Percentiles rank a stretch among this genome's conserved stretches.
These are phyloP conservation scores for Poecilobothrus nobilitatus DNA, from an alignment of 2,888 invertebrate genomes.

Conservation along the genomic window DNA sequence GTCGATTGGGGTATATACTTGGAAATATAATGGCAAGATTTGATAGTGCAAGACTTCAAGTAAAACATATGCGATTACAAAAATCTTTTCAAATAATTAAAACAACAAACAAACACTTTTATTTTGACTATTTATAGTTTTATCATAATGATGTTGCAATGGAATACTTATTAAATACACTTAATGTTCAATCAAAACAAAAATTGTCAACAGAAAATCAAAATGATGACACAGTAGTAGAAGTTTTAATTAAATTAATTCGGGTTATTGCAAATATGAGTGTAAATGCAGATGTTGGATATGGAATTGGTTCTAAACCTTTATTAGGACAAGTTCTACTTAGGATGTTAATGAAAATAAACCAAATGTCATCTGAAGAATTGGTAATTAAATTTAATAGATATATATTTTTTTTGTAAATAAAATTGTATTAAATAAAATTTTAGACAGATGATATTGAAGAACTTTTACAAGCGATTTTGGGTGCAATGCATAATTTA, in stretches of 20 bases:
- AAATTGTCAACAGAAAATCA: constrained; percentile 42
- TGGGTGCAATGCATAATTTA: constrained; percentile 77
- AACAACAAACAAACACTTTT: neutral
- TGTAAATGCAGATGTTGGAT: constrained; percentile 67
- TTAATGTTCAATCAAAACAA: constrained; percentile 48
- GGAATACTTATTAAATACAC: constrained; percentile 46
- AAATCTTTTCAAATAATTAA: constrained; percentile 6
- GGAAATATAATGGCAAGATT: constrained; percentile 77
- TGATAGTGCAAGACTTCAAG: constrained; percentile 58
- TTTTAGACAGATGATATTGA: constrained; percentile 48
- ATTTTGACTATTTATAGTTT: constrained; percentile 40
- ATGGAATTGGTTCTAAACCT: constrained; percentile 48
- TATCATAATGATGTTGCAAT: constrained; percentile 51
- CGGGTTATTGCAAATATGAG: constrained; percentile 80
- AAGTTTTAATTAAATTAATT: constrained; percentile 46
- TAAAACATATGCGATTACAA: constrained; percentile 29
- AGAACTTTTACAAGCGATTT: constrained; percentile 66
- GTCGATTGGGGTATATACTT: constrained; percentile 68
- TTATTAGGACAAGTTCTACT: constrained; percentile 43
- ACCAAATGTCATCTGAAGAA: constrained; percentile 8
- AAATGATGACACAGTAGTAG: constrained; percentile 41
- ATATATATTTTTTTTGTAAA: too few species aligned
- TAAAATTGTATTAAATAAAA: too few species aligned
- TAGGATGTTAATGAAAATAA: constrained; percentile 29
- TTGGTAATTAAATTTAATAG: constrained; percentile 8